phyloP scores from a whole-genome alignment of 2,113 vertebrate genomes.

The Passer domesticus region DNA sequence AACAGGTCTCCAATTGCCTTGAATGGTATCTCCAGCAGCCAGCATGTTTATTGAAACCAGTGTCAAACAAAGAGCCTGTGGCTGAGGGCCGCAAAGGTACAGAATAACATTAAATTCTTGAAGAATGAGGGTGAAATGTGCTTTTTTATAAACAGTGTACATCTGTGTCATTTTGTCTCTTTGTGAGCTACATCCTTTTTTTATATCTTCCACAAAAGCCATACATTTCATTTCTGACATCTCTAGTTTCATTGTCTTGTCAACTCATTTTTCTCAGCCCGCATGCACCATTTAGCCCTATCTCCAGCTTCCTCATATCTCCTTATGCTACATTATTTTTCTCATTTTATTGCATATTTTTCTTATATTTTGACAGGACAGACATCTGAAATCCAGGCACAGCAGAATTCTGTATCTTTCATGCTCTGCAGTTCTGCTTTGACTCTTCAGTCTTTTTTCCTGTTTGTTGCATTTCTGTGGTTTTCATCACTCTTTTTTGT shows the following conservation, averaged over 20 bases:
- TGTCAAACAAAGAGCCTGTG: not conserved
- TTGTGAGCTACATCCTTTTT: not conserved
- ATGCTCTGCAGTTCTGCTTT: not conserved
- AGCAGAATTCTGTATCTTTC: not conserved
- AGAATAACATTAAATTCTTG: not conserved
- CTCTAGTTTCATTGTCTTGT: not conserved
- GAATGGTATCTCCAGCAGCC: slow-evolving; percentile 23
- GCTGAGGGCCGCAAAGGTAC: not conserved
- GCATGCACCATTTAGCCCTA: not conserved
- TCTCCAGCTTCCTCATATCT: not conserved
- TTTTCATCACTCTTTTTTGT: not conserved
- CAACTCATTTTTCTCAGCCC: slow-evolving; percentile 42
- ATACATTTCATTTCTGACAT: slow-evolving; percentile 7
- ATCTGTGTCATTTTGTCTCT: slow-evolving; percentile 34
- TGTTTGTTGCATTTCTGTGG: not conserved
- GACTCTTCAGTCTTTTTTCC: not conserved
- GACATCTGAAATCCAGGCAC: not conserved
- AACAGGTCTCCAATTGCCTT: not conserved
- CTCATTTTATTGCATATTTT: not conserved
- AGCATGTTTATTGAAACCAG: not conserved
- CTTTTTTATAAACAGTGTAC: not conserved
- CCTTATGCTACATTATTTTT: not conserved
- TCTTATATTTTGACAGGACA: not conserved
- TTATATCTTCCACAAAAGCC: not conserved
- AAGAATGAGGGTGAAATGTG: not conserved